phyloP scores from a whole-genome alignment of 1,140 invertebrate species.

The Eupeodes corollae region DNA sequence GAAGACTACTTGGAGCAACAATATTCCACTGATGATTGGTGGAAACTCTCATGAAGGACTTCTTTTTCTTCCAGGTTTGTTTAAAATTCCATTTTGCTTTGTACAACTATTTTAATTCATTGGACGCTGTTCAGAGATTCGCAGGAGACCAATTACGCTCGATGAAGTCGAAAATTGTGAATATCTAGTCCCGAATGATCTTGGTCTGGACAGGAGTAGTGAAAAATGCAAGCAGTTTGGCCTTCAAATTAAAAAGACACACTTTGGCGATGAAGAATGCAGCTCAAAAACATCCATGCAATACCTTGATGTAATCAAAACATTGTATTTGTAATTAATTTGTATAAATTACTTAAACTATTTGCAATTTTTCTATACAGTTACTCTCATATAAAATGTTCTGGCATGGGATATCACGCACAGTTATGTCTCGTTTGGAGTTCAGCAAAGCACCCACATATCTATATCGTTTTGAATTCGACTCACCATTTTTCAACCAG shows the following conservation, averaged over 20 bases:
- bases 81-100: not conserved
- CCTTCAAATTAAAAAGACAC: slow-evolving; percentile 17
- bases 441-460: slow-evolving; percentile 33
- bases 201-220: slow-evolving; percentile 11
- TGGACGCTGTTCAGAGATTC: slow-evolving; percentile 16
- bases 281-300: slow-evolving; percentile 23
- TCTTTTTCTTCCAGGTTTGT: slow-evolving; percentile 28
- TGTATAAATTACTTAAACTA: not conserved
- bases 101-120: not conserved
- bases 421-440: slow-evolving; percentile 20
- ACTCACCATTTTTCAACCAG: slow-evolving; percentile 27
- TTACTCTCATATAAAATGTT: slow-evolving; percentile 36
- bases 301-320: slow-evolving; percentile 21
- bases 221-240: slow-evolving; percentile 19
- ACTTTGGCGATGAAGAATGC: slow-evolving; percentile 25
- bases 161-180: slow-evolving; percentile 24
- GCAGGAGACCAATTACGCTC: slow-evolving; percentile 22
- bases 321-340: not conserved
- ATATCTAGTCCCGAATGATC: slow-evolving; percentile 22
- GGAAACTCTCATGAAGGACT: slow-evolving; percentile 34
- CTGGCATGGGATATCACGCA: slow-evolving; percentile 36
- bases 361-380: slow-evolving; percentile 1
- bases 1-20: slow-evolving; percentile 24
- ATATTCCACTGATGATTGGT: slow-evolving; percentile 39
- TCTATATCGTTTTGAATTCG: slow-evolving; percentile 38